Percentiles rank a stretch among this genome's conserved stretches.
phyloP scores from a whole-genome alignment of 1,140 invertebrate species.

The Drosophila repleta region DNA sequence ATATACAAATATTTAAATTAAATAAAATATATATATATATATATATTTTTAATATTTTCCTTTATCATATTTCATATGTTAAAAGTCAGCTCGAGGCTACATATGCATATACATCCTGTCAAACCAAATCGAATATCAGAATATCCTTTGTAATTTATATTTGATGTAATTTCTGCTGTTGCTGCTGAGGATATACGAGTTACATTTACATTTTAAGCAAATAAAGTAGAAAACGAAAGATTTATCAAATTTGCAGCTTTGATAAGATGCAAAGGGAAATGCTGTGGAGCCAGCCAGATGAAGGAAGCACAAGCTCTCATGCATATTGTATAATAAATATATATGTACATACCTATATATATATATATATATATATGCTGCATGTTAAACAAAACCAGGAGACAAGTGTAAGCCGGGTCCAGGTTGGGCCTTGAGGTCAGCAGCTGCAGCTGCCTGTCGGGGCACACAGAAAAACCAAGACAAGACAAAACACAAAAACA shows the following conservation, averaged over 20 bases:
- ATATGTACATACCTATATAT: slow-evolving; percentile 32
- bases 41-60: no score
- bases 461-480: slow-evolving; percentile 17
- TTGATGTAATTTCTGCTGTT: slow-evolving; percentile 2
- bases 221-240: slow-evolving; percentile 9
- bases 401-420: slow-evolving; percentile 32
- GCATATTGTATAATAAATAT: slow-evolving; percentile 74
- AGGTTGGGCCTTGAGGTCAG: slow-evolving; percentile 28
- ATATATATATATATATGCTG: slow-evolving; percentile 37
- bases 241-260: slow-evolving; percentile 35
- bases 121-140: not conserved
- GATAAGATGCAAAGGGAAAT: slow-evolving; percentile 21
- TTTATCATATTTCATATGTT: no score
- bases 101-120: no score
- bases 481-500: slow-evolving; percentile 40
- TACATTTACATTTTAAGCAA: slow-evolving; percentile 4
- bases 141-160: not conserved
- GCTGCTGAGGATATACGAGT: not conserved
- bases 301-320: slow-evolving; percentile 48
- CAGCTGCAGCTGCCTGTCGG: slow-evolving; percentile 16
- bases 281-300: slow-evolving; percentile 30
- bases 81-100: no score
- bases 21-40: no score
- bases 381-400: slow-evolving; percentile 38
- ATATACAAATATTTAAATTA: no score